phyloP scores from a whole-genome alignment of 2,113 vertebrate genomes.

The Corvus moneduloides region DNA sequence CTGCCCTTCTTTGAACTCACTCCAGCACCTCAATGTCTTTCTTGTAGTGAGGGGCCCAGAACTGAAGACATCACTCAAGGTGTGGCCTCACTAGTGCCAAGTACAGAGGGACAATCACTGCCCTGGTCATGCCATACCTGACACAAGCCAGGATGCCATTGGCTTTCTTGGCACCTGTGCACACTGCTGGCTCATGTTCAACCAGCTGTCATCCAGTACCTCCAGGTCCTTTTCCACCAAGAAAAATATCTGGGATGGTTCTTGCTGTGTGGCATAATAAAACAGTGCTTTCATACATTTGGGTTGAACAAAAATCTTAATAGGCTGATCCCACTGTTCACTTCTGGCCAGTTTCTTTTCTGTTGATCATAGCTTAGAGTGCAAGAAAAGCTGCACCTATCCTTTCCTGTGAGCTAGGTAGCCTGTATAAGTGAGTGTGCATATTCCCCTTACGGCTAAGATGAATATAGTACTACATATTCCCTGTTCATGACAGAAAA shows the following conservation, averaged over 20 bases:
- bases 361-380: not conserved
- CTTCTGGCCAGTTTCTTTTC: not conserved
- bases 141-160: not conserved
- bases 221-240: not conserved
- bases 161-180: not conserved
- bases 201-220: not conserved
- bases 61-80: not conserved
- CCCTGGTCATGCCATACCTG: not conserved
- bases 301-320: not conserved
- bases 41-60: not conserved
- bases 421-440: not conserved
- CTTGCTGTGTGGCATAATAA: not conserved
- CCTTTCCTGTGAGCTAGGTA: not conserved
- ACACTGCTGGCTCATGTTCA: not conserved
- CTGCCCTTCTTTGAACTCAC: not conserved
- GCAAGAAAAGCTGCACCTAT: not conserved
- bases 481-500: constrained; percentile 2
- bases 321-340: not conserved
- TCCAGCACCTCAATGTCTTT: not conserved
- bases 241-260: not conserved
- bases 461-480: not conserved
- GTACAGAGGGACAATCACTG: not conserved
- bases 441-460: constrained; percentile 15
- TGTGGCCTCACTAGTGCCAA: not conserved
- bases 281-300: not conserved